Base-by-base conservation (phyloP, 2,113 vertebrate genomes). In the Notarius lentiginosus region DNA sequence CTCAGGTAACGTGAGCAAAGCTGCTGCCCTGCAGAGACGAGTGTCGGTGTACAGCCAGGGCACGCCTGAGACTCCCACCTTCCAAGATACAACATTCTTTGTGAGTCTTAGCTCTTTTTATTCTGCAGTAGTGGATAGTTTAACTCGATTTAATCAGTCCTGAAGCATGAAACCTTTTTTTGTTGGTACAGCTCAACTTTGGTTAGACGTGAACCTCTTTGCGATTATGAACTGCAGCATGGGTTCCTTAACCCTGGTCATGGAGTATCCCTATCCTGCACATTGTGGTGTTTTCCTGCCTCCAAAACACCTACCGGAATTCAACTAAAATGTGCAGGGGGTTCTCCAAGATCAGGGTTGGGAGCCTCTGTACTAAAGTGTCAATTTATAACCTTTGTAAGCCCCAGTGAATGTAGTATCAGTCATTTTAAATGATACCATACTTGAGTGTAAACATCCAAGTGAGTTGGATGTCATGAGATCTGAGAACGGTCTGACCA, bases 31-130 rank as follows among this genome's bases (percentile, higher is more conserved):
- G 27, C 98, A 99, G 92, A 96, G 98, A 91, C 95, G 98, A 89
- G 96, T 98, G 93, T 99, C 98, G 5, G 92, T 99, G 90, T 99
- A 99, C 92, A 99, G 98, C 94, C 98, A 99, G 94, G 97, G 97
- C 87, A 98, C 98, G 8, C 98, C 98, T 0, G 98, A 99, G 91
- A 99, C 98, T 0, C 98, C 98, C 89, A 97, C 95, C 90, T 98
- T 98, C 95, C 98, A 97, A 93, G 97, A 98, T 83, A 95, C 96
- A 83, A 93, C 97, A 24, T 99, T 99, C 93, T 99, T 99, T 87
- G 98, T 99, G 95, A 98, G 98, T 96, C 41, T 82, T 41, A 47
- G 58, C 10, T 49, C 15, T 49, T 65, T 24, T 73, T 65, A 53
- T 11, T 68, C 24, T 63, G 61, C 30, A 58, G 12, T 17, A 5